Evolutionary conservation across 2,113 vertebrate species (phyloP).

Genomic region (Arvicanthis niloticus): DNA sequence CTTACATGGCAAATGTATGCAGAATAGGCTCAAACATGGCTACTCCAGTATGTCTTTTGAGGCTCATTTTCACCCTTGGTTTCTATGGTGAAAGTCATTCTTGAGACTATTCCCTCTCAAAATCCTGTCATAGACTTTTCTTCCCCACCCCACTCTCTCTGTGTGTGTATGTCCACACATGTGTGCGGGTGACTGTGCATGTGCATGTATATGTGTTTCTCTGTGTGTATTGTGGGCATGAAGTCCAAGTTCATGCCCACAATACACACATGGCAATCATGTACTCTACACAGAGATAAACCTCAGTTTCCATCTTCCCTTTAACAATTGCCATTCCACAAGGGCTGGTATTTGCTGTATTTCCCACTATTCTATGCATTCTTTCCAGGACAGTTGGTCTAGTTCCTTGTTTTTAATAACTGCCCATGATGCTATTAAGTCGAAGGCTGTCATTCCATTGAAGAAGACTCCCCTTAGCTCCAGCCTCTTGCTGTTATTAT

Average conservation of each 20-base stretch:
- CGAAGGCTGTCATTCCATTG: background rate
- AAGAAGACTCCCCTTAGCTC: constrained; percentile 19
- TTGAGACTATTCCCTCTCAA: constrained; percentile 38
- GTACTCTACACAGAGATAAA: background rate
- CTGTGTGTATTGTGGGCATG: background rate
- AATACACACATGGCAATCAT: background rate
- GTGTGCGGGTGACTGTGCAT: too few species aligned
- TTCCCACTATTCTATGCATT: background rate
- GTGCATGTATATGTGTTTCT: too few species aligned
- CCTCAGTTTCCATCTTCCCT: background rate
- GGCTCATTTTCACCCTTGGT: background rate
- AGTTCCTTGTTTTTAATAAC: constrained; percentile 60
- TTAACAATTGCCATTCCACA: constrained; percentile 46
- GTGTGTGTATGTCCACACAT: background rate
- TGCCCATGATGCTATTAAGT: constrained; percentile 22
- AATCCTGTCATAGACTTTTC: constrained; percentile 17
- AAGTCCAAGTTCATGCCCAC: background rate
- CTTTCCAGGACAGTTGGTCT: constrained; percentile 45
- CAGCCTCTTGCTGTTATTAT: constrained; percentile 22
- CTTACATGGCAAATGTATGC: background rate
- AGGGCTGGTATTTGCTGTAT: background rate
- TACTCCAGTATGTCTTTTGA: constrained; percentile 4
- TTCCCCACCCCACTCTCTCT: background rate
- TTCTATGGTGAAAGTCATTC: constrained; percentile 22
- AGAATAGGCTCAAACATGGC: background rate